Conservation (phyloP, 2,797 vertebrate species). For the Mus minutoides region DNA sequence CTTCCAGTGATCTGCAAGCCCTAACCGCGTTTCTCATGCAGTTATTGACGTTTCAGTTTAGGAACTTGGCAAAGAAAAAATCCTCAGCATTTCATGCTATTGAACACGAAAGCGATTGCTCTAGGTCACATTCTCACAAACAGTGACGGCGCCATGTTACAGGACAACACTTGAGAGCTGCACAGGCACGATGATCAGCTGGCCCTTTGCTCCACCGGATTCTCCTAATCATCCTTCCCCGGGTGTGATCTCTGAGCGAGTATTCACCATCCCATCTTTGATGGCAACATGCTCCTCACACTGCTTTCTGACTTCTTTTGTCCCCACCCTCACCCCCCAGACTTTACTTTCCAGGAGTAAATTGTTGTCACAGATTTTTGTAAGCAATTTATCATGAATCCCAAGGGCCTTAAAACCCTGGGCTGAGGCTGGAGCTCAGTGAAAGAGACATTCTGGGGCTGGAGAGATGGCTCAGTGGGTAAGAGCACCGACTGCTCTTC, state of each 20-base stretch:
- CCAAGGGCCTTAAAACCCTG: background rate
- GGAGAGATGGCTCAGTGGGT: too few species aligned
- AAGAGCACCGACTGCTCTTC: too few species aligned
- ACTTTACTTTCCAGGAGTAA: background rate
- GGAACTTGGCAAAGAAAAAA: conserved; percentile 43
- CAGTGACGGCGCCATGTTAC: background rate
- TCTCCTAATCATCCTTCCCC: background rate
- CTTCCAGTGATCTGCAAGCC: background rate
- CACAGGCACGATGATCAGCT: background rate
- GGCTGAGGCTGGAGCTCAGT: background rate
- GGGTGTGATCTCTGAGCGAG: background rate
- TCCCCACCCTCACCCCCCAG: background rate
- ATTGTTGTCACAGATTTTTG: background rate
- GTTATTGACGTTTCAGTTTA: conserved; percentile 61
- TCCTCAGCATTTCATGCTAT: conserved; percentile 43
- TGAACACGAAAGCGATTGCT: conserved; percentile 43
- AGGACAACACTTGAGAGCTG: background rate
- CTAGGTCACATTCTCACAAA: conserved; percentile 41
- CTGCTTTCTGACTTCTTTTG: background rate
- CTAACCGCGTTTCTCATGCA: conserved; percentile 1
- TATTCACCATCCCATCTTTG: background rate
- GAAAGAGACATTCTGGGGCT: background rate
- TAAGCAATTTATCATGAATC: conserved; percentile 1
- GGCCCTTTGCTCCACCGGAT: background rate
- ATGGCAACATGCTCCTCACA: background rate